phyloP scores from a whole-genome alignment of 2,113 vertebrate species.

The Sakesphorus luctuosus region DNA sequence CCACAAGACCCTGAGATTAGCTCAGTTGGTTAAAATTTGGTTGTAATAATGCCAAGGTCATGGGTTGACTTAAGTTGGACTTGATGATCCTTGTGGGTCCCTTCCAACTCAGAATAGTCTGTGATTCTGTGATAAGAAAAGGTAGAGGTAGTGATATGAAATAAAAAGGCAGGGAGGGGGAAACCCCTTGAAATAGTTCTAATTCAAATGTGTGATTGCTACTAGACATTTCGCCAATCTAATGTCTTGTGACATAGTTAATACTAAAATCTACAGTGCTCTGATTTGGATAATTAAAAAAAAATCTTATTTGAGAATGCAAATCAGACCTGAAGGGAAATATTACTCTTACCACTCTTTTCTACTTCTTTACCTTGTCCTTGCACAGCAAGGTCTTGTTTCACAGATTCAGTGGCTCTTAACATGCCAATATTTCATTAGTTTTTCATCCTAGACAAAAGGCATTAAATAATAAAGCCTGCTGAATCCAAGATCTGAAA shows the following conservation, averaged over 20 bases:
- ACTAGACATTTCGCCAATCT: not conserved
- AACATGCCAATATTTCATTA: not conserved
- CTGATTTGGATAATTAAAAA: not conserved
- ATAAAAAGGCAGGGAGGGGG: not conserved
- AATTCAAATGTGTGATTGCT: not conserved
- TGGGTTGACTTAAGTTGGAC: too few relatives aligned
- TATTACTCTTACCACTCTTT: not conserved
- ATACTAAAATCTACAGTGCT: not conserved
- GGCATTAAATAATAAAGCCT: not conserved
- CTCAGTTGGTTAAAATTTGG: too few relatives aligned
- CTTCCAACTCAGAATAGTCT: too few relatives aligned
- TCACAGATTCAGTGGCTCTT: not conserved
- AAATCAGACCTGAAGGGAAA: not conserved
- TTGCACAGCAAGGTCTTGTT: not conserved
- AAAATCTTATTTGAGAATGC: not conserved
- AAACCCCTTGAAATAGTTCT: not conserved
- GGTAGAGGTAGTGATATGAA: not conserved
- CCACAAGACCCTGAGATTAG: not conserved
- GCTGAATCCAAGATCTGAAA: not conserved
- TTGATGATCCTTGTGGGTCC: too few relatives aligned
- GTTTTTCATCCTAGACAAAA: not conserved
- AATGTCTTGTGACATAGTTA: not conserved
- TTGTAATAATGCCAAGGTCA: too few relatives aligned
- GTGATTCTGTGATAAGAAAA: not conserved
- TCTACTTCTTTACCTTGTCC: not conserved